phyloP scores from a whole-genome alignment of 2,797 vertebrate species.

The Serranus cabrilla region DNA sequence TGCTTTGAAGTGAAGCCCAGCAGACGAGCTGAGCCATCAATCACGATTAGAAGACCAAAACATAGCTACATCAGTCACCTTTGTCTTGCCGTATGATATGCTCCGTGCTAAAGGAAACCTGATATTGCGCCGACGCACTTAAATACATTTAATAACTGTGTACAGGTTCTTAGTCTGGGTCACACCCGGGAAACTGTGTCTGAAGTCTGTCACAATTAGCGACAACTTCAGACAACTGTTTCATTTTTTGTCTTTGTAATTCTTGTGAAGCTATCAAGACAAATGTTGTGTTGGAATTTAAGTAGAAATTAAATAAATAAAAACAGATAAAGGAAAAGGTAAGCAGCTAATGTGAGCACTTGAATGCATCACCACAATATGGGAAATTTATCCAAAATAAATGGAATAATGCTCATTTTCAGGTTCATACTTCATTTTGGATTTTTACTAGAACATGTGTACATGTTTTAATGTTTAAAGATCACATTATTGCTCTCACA shows the following conservation, averaged over 20 bases:
- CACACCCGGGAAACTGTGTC: slow-evolving; percentile 39
- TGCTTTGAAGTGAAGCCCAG: slow-evolving; percentile 22
- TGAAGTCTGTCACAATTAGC: slow-evolving; percentile 20
- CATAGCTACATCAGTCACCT: slow-evolving; percentile 19
- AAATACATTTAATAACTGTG: slow-evolving; percentile 41
- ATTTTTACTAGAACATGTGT: too few species aligned
- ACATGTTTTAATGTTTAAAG: too few species aligned
- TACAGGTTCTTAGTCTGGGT: slow-evolving; percentile 41
- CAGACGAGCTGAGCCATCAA: slow-evolving; percentile 29
- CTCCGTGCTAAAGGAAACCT: slow-evolving; percentile 17
- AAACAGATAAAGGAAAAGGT: neutral
- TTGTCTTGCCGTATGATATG: slow-evolving; percentile 30
- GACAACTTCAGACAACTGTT: slow-evolving; percentile 6
- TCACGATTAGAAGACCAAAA: slow-evolving; percentile 29
- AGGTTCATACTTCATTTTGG: too few species aligned
- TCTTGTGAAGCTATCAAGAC: neutral
- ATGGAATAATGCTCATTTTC: too few species aligned
- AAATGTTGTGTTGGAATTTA: neutral
- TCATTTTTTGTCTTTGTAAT: neutral
- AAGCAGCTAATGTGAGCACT: neutral
- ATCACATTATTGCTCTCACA: too few species aligned
- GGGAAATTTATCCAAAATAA: slow-evolving; percentile 54
- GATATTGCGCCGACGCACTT: slow-evolving; percentile 34
- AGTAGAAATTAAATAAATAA: neutral
- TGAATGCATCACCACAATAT: neutral